Evolutionary conservation across 2,797 vertebrate genomes (phyloP), one percentile per base, ranked within the genome.

Genomic region (Cossypha niveicapilla): DNA sequence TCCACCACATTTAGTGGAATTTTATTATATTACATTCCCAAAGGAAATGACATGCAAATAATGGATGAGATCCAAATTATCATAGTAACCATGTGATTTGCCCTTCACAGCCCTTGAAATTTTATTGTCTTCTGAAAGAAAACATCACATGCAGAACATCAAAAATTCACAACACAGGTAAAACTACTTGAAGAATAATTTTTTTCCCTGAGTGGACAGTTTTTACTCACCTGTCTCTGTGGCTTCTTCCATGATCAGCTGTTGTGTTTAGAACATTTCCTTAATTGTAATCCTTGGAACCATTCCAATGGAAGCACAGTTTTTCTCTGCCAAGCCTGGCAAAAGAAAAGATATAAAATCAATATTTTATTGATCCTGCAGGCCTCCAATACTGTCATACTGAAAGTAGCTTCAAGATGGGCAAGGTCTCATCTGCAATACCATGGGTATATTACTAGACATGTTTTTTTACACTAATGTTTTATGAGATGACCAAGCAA

Each of bases 221-320:
- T 75, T 72, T 71, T 51, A 47, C 79, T 75, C 94, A 98, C 98
- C 97, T 94, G 97, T 98, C 86, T 98, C 96, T 34, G 97, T 53
- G 7, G 98, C 98, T 94, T 98, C 98, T 96, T 98, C 94, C 96
- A 96, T 98, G 57, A 98, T 98, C 89, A 98, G 96, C 83, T 97
- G 86, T 50, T 98, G 94, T 67, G 97, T 98, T 92, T 99, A 98
- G 19, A 96, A 65, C 41, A 98, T 93, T 74, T 98, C 97, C 75
- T 98, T 99, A 32, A 98, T 77, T 96, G 98, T 98, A 96, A 99
- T 96, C 98, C 98, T 98, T 71, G 99, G 94, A 97, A 99, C 98
- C 97, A 99, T 98, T 83, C 98, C 98, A 27, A 98, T 98, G 21
- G 96, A 96, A 7, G 98, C 98, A 71, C 79, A 22, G 61, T 98